Evolutionary conservation across 2,888 invertebrate species (phyloP).

Genomic region (Dastarcus helophoroides): DNA sequence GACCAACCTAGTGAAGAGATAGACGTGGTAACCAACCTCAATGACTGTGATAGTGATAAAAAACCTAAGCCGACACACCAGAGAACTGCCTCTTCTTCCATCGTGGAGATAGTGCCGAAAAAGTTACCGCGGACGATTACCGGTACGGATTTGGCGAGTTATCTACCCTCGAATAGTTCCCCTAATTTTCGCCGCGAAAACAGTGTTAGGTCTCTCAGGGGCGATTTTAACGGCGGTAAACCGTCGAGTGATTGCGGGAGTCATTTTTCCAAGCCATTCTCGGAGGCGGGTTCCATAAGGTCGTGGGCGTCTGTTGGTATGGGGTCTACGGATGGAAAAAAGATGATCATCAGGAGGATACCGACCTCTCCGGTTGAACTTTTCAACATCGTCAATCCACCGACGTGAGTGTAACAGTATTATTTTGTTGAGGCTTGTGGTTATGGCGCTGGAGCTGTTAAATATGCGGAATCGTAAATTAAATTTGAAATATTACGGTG

Average conservation of each 20-base stretch:
- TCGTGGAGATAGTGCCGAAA: too few species aligned
- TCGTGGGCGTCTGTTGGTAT: conserved; percentile 77
- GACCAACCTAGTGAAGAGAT: too few species aligned
- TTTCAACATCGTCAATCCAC: conserved; percentile 74
- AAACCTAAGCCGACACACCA: too few species aligned
- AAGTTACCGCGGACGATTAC: conserved; percentile 7
- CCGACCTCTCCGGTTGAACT: conserved; percentile 78
- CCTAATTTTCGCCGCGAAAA: conserved; percentile 26
- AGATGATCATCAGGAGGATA: conserved; percentile 72
- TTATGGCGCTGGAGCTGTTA: too few species aligned
- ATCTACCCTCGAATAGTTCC: conserved; percentile 19
- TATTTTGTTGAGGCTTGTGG: too few species aligned
- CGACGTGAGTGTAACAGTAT: conserved; percentile 51
- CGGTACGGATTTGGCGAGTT: conserved; percentile 10
- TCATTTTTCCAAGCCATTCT: conserved; percentile 36
- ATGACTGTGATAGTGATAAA: too few species aligned
- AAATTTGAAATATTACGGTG: too few species aligned
- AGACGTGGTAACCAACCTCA: too few species aligned
- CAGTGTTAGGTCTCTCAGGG: conserved; percentile 24
- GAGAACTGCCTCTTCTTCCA: too few species aligned
- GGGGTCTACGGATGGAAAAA: conserved; percentile 80
- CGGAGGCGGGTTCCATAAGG: conserved; percentile 62
- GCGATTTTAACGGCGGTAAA: conserved; percentile 11
- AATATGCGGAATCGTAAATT: too few species aligned
- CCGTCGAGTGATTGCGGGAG: conserved; percentile 44